Evolutionary conservation across 1,140 invertebrate species (phyloP), one percentile per base, ranked within the genome.

Genomic region (Zaprionus lachaisei): DNA sequence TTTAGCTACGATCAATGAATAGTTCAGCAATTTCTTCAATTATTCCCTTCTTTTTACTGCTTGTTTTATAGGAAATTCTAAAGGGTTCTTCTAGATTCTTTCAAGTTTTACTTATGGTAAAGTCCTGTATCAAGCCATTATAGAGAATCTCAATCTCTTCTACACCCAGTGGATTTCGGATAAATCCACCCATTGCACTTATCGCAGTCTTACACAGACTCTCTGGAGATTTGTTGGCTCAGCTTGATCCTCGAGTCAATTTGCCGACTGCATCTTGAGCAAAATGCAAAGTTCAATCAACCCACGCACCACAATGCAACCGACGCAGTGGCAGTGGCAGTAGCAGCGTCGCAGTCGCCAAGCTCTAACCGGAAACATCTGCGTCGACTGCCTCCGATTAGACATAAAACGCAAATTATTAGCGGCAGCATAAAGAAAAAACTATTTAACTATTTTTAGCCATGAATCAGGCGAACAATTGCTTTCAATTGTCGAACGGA

Each of bases 361-460:
- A 51, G 47, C 17, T 41, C 65, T 85, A 85, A 85, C 82, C 82
- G 82, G 82, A 85, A 85, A 86, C 82, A 85, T 81, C 72, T 85
- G 82, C 79, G 67, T 31, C 60, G 55, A 65, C 62, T 81, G 74
- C 74, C 31, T 56, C 51, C 77, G 82, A 85, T 85, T 85, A 85
- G 82, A 79, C 69, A 55, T 57, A 63, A 79, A 81, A 77, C 41
- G 82, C 82, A 69, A 85, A 85, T 85, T 85, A 85, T 85, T 85
- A 86, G 82, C 75, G 64, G 79, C 57, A 63, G 56, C 38, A 67
- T 55, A 47, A 22, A 44, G 44, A 26, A 51, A 17, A 67, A 57
- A 67, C 77, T 63, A 51, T 65, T 57, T 38, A 51, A 70, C 71
- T 72, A 72, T 73, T 81, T 85, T 76, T 85, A 84, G 73, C 71